phyloP scores from a whole-genome alignment of 2,113 vertebrate genomes.

The Labeo rohita region DNA sequence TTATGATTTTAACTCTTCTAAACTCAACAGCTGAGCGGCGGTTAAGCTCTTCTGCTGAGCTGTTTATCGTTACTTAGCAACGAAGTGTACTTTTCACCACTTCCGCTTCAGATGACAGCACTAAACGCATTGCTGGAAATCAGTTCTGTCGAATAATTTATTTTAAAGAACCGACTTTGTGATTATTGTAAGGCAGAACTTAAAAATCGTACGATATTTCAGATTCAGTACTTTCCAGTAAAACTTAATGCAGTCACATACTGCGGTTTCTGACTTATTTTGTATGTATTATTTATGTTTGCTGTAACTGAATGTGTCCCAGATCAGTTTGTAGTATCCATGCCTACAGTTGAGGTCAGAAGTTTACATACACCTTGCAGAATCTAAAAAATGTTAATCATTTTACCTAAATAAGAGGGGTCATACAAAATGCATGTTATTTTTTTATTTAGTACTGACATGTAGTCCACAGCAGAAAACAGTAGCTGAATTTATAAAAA shows the following conservation, averaged over 20 bases:
- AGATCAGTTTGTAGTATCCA: neutral
- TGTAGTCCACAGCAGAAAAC: too few relatives aligned
- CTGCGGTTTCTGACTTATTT: neutral
- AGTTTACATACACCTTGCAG: too few relatives aligned
- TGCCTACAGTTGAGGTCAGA: neutral
- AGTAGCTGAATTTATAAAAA: too few relatives aligned
- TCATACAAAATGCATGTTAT: too few relatives aligned
- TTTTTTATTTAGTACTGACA: too few relatives aligned
- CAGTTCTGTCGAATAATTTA: neutral
- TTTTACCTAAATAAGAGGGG: too few relatives aligned
- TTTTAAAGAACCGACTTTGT: neutral
- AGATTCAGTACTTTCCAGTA: neutral
- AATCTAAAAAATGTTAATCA: too few relatives aligned
- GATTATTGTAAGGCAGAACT: neutral
- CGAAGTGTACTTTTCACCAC: neutral
- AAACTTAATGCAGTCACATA: neutral
- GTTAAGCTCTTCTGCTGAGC: neutral
- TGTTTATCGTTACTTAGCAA: constrained; percentile 50
- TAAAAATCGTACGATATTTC: neutral
- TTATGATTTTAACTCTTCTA: neutral
- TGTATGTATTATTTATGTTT: neutral
- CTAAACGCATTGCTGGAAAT: neutral
- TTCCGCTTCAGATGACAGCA: constrained; percentile 13
- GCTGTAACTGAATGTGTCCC: neutral
- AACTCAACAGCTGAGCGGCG: neutral